Evolutionary conservation across 2,888 invertebrate species (phyloP).

Genomic region (Hipparchia semele): DNA sequence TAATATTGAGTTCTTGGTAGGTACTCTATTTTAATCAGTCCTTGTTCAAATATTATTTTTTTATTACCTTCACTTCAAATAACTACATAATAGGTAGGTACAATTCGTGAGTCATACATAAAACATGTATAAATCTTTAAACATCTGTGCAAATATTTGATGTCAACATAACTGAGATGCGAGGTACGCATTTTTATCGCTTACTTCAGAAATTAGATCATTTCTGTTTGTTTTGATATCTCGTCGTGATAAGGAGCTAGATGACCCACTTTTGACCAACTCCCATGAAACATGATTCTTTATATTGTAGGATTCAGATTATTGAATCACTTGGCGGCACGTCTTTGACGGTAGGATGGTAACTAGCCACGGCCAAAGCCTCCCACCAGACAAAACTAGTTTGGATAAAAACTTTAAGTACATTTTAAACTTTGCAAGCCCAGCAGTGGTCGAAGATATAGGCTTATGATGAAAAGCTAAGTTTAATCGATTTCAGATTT

Average conservation of each 20-base stretch:
- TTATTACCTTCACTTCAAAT: background rate
- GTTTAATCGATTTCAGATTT: background rate
- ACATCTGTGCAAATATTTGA: slow-evolving; percentile 63
- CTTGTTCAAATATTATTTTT: no score
- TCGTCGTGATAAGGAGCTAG: slow-evolving; percentile 29
- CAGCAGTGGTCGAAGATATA: no score
- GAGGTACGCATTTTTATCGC: slow-evolving; percentile 27
- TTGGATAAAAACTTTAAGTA: no score
- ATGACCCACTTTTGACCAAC: slow-evolving; percentile 28
- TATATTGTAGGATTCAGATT: background rate
- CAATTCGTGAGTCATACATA: background rate
- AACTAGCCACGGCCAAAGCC: no score
- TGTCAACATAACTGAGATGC: slow-evolving; percentile 24
- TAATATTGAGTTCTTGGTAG: no score
- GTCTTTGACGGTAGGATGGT: no score
- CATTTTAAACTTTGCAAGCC: no score
- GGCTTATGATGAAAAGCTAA: no score
- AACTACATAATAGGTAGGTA: background rate
- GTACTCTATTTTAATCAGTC: no score
- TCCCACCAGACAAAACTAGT: no score
- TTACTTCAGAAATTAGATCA: slow-evolving; percentile 40
- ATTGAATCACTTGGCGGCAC: no score
- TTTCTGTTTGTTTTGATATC: slow-evolving; percentile 35
- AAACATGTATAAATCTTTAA: slow-evolving; percentile 45
- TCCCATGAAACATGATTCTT: slow-evolving; percentile 2